Evolutionary conservation across 2,113 vertebrate species (phyloP), one percentile per base, ranked within the genome.

Genomic region (Dendropsophus ebraccatus): DNA sequence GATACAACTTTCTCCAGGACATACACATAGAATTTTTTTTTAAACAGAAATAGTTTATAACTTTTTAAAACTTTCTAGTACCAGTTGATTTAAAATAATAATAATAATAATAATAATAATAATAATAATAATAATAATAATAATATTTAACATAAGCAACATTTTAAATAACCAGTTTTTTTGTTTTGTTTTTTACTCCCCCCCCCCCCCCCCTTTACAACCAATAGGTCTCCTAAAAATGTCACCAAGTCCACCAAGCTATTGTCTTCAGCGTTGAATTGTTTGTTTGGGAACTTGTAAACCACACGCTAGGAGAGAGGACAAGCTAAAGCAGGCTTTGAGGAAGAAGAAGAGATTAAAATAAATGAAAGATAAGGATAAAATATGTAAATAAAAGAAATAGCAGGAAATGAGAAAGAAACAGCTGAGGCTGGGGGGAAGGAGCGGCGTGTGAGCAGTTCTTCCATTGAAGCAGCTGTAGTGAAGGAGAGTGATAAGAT

Each of bases 371-470:
- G 76, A 79, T 79, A 79, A 79, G 76, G 30, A 54, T 70, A 79
- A 54, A 79, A 58, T 17, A 58, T 79, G 50, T 79, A 79, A 79
- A 79, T 79, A 58, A 58, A 79, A 79, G 76, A 37, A 58, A 79
- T 35, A 37, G 30, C 76, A 79, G 52, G 52, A 79, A 58, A 79
- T 58, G 52, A 56, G 32, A 79, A 79, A 78, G 50, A 79, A 56
- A 58, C 25, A 79, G 76, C 76, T 79, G 76, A 79, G 28, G 32
- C 28, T 21, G 52, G 28, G 52, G n/a, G 52, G 30, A 58, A 58
- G 28, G 76, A 54, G 30, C 28, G 28, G 5, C 73, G 54, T 35
- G 50, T 56, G 76, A 79, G 49, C 32, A 30, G 19, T 13, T 56
- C 76, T 79, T 23, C 32, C 21, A 79, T 79, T 56, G 32, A 79